These are phyloP conservation scores for Synanthedon andrenaeformis DNA, from an alignment of 2,888 invertebrate genomes.

Conservation along the genomic window DNA sequence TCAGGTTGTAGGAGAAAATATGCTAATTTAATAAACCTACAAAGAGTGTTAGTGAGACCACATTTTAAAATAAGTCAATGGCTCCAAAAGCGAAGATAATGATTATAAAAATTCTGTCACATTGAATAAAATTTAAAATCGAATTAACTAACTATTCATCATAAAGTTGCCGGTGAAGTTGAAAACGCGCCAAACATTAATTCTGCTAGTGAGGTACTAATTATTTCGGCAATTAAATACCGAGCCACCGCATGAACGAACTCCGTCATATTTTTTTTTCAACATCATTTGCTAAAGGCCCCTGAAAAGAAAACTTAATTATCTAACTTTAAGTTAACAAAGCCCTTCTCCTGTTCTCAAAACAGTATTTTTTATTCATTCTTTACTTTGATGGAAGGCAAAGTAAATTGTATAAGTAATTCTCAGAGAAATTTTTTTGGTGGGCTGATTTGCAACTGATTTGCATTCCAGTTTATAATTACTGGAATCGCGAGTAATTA, in stretches of 20 bases:
- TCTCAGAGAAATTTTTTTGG: conserved; percentile 26
- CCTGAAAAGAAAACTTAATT: conserved; percentile 46
- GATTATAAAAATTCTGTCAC: too few relatives aligned
- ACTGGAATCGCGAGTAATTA: conserved; percentile 5
- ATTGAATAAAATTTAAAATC: background rate
- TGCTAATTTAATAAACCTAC: too few relatives aligned
- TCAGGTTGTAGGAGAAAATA: too few relatives aligned
- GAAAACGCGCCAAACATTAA: conserved; percentile 1
- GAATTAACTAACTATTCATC: conserved; percentile 19
- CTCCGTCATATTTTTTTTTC: conserved; percentile 29
- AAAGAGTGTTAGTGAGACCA: too few relatives aligned
- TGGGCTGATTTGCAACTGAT: conserved; percentile 35
- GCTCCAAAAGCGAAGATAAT: too few relatives aligned
- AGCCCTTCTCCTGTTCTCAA: conserved; percentile 34
- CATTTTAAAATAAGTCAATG: too few relatives aligned
- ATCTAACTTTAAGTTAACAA: conserved; percentile 52
- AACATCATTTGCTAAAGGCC: conserved; percentile 26
- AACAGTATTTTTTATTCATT: conserved; percentile 18
- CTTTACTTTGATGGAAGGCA: conserved; percentile 18
- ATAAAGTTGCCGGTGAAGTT: conserved; percentile 21
- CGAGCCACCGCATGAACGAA: conserved; percentile 23
- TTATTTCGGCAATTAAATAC: conserved; percentile 54
- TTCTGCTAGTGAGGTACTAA: conserved; percentile 52
- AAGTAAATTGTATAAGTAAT: conserved; percentile 22
- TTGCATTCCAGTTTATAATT: conserved; percentile 47